Conservation (phyloP, 2,888 invertebrate genomes). For the Lordiphosa fenestrarum region DNA sequence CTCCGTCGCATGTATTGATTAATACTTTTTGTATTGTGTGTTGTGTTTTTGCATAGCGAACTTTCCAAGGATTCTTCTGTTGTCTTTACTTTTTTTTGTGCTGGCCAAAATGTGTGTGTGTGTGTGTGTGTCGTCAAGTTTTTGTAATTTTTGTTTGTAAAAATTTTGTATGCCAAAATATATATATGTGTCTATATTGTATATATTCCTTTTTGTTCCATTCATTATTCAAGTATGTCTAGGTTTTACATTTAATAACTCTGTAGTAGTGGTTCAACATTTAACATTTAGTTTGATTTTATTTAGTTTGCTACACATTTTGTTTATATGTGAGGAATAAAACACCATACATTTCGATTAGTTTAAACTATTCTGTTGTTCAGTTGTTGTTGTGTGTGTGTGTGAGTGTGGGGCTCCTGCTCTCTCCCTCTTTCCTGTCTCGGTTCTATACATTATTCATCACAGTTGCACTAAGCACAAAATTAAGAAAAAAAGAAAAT, state of each 20-base stretch:
- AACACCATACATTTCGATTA: conserved; percentile 70
- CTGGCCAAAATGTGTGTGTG: background rate
- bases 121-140: background rate
- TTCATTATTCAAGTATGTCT: conserved; percentile 22
- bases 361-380: conserved; percentile 54
- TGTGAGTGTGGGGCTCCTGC: conserved; percentile 42
- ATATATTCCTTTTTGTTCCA: conserved; percentile 20
- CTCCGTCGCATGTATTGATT: conserved; percentile 22
- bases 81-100: background rate
- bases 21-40: conserved; percentile 4
- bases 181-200: conserved; percentile 44
- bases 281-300: conserved; percentile 53
- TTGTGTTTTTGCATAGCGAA: conserved; percentile 39
- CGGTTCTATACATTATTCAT: conserved; percentile 61
- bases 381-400: conserved; percentile 42
- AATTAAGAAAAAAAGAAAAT: conserved; percentile 49
- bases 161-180: conserved; percentile 75
- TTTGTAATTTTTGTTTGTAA: conserved; percentile 45
- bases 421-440: conserved; percentile 13
- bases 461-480: conserved; percentile 72
- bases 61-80: conserved; percentile 23
- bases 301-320: conserved; percentile 25
- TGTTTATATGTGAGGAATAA: conserved; percentile 61
- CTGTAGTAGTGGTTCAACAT: conserved; percentile 29
- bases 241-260: conserved; percentile 34